Conservation (phyloP, 2,113 vertebrate species). For the Lepisosteus oculatus region DNA sequence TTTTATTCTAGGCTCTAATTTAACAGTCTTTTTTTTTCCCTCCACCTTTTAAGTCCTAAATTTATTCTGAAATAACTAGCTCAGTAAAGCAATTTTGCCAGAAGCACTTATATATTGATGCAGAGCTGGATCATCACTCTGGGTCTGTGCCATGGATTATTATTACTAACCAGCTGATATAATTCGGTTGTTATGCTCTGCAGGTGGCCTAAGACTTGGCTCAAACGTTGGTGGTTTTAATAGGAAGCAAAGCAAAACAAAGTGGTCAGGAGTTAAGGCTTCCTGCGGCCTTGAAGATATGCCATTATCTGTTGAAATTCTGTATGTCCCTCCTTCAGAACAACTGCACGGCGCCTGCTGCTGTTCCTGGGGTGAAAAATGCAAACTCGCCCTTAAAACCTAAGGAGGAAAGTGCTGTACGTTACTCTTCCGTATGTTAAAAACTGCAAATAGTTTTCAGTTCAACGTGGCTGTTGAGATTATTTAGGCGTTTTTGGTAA, state of each 20-base stretch:
- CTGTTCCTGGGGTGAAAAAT: too few species aligned
- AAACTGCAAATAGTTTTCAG: too few species aligned
- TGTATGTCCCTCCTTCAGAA: neutral
- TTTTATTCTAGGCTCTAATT: conserved; percentile 31
- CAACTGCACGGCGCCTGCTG: too few species aligned
- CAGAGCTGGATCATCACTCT: conserved; percentile 45
- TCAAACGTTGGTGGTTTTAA: neutral
- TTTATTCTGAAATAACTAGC: conserved; percentile 21
- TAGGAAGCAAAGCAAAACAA: neutral
- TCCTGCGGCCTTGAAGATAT: neutral
- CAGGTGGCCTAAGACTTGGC: conserved; percentile 45
- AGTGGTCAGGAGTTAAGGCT: neutral
- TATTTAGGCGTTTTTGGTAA: neutral
- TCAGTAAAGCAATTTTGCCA: conserved; percentile 12
- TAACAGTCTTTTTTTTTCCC: neutral
- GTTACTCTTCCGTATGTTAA: too few species aligned
- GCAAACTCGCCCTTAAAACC: too few species aligned
- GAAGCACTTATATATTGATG: conserved; percentile 42
- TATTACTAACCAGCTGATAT: conserved; percentile 45
- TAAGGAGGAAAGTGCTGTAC: too few species aligned
- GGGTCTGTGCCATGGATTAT: conserved; percentile 37
- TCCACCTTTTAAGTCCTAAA: too few species aligned
- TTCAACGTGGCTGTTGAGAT: too few species aligned
- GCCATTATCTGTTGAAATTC: neutral
- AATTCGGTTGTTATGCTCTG: conserved; percentile 31